A percentile compares a stretch with the other conserved stretches of the same genome.
These are phyloP conservation scores for Calycopis cecrops DNA, from an alignment of 1,140 invertebrate species.

Conservation along the genomic window DNA sequence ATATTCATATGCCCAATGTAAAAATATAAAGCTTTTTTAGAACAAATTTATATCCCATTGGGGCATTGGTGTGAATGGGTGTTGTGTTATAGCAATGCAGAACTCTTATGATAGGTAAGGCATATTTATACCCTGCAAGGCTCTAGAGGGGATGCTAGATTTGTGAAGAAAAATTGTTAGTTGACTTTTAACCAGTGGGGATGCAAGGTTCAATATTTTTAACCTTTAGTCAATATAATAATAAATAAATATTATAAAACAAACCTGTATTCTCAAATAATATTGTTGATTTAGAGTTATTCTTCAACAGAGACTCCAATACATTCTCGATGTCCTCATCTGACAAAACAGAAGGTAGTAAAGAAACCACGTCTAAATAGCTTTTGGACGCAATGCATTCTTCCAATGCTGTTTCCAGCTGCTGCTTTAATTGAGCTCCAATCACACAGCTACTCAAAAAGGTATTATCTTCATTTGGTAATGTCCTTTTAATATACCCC, in stretches of 20 bases:
- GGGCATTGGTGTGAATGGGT: no score
- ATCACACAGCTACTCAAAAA: conserved; percentile 87
- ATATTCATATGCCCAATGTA: no score
- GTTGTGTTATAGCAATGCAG: no score
- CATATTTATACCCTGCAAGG: no score
- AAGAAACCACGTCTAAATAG: conserved; percentile 86
- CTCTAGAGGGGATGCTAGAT: no score
- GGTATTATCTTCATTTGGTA: conserved; percentile 82
- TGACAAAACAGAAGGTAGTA: conserved; percentile 88
- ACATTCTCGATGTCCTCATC: conserved; percentile 85
- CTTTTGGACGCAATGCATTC: conserved; percentile 85
- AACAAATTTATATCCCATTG: no score
- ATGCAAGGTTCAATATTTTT: no score
- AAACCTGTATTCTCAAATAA: conserved; percentile 76
- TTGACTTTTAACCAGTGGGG: no score
- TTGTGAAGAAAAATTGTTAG: no score
- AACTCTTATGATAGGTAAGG: no score
- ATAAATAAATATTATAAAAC: conserved; percentile 7
- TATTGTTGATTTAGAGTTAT: conserved; percentile 68
- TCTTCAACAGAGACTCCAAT: conserved; percentile 79
- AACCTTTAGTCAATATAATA: no score
- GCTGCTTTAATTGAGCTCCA: conserved; percentile 83
- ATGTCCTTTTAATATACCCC: conserved; percentile 86
- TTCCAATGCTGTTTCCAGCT: conserved; percentile 89
- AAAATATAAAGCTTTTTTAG: no score